Evolutionary conservation across 2,888 invertebrate species (phyloP), one percentile per base, ranked within the genome.

Genomic region (Galeopsomyia nigrocyanea): DNA sequence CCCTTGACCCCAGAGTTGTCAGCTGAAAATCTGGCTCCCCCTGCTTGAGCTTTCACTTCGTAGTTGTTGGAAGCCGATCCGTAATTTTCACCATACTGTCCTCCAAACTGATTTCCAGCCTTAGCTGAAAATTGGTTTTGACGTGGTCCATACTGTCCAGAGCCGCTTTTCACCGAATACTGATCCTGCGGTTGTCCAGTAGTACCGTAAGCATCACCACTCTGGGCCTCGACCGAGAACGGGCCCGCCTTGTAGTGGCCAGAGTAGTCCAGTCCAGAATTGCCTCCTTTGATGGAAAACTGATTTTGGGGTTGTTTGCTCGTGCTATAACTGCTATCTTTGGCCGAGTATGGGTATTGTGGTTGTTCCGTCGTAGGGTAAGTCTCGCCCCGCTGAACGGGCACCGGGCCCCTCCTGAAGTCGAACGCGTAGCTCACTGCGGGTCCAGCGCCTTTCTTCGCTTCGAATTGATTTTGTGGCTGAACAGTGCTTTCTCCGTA

Each of bases 21-120:
- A 71, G 16, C 1, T n/a, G 46, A 14, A 16, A 50, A 60, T 19
- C 57, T 31, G 47, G 56, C 26, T 19, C 67, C 72, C 13, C 55
- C 66, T 13, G 21, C 70, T 17, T 73, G 58, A 17, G 51, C 62
- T 39, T 66, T 70, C 21, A 22, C 56, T 19, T 75, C 76, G 14
- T 58, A 55, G 63, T 53, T 75, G 17, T 71, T 65, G 2, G 77
- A 71, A 19, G 70, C 74, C 0, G 75, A 66, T 7, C 47, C 21
- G 9, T 64, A 19, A 21, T 2, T 5, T n/a, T 21, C 65, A 0
- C 47, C 50, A 3, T 14, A n/a, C 3, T 14, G 46, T 13, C 14
- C 46, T 22, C 21, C 53, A 9, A 0, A 21, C 2, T 47, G 49
- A 17, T 13, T 39, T 26, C 46, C 56, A 13, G 17, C 50, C 0